Evolutionary conservation across 2,888 invertebrate genomes (phyloP).

Genomic region (Drosophila testacea): DNA sequence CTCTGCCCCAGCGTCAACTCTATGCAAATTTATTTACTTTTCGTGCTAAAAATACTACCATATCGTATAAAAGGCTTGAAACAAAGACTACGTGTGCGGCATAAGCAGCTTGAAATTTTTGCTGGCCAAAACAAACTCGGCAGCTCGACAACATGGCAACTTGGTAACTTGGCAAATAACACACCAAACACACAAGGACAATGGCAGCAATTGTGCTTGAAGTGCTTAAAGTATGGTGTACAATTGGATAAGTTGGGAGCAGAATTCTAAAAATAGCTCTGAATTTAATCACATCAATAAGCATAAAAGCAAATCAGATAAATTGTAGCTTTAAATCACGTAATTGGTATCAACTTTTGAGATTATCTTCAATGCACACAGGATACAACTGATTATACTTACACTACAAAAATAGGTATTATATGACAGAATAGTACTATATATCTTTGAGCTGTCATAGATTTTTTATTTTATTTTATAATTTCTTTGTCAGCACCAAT

Average conservation of each 20-base stretch:
- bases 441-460: too few relatives aligned
- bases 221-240: conserved; percentile 30
- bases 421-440: too few relatives aligned
- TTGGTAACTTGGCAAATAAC: conserved; percentile 51
- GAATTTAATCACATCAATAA: conserved; percentile 38
- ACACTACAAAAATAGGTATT: too few relatives aligned
- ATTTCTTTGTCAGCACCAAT: too few relatives aligned
- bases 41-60: conserved; percentile 66
- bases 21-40: conserved; percentile 76
- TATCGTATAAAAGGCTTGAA: conserved; percentile 30
- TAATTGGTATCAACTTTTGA: conserved; percentile 34
- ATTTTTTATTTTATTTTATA: too few relatives aligned
- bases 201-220: conserved; percentile 63
- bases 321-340: conserved; percentile 14
- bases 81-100: conserved; percentile 63
- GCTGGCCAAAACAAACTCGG: conserved; percentile 31
- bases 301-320: conserved; percentile 46
- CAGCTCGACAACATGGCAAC: conserved; percentile 2
- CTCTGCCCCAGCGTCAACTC: conserved; percentile 43
- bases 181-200: conserved; percentile 71
- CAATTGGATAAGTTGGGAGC: conserved; percentile 35
- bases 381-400: not conserved
- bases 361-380: not conserved
- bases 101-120: conserved; percentile 27
- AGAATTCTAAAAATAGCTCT: conserved; percentile 38